Evolutionary conservation across 2,113 vertebrate species (phyloP).

Genomic region (Notechis scutatus): DNA sequence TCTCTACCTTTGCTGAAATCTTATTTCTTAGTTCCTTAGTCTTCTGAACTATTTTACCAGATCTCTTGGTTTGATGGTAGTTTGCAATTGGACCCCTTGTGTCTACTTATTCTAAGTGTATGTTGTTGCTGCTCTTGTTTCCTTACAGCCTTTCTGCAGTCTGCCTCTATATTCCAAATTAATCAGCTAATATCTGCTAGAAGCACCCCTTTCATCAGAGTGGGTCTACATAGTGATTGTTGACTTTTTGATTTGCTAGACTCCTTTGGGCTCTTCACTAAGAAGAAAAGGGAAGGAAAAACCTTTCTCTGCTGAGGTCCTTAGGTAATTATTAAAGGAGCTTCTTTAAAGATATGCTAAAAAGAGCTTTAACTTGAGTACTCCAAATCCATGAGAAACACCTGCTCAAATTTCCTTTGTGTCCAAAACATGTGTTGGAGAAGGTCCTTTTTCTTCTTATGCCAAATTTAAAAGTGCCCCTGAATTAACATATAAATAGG

Average conservation of each 20-base stretch:
- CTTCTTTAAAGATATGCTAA: conserved; percentile 27
- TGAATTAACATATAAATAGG: conserved; percentile 62
- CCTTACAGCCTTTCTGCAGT: background rate
- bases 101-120: background rate
- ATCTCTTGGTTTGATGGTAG: background rate
- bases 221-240: background rate
- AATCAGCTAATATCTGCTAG: background rate
- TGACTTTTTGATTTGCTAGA: background rate
- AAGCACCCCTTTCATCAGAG: background rate
- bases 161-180: background rate
- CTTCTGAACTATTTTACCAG: background rate
- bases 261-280: background rate
- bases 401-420: conserved; percentile 48
- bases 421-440: conserved; percentile 26
- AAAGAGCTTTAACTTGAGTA: conserved; percentile 30
- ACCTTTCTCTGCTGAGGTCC: background rate
- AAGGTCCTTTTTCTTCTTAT: conserved; percentile 35
- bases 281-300: background rate
- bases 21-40: background rate
- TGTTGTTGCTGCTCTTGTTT: background rate
- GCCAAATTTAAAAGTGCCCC: conserved; percentile 50
- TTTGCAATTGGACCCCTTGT: background rate
- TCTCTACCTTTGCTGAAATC: background rate
- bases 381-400: conserved; percentile 26
- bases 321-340: conserved; percentile 16